Evolutionary conservation across 2,888 invertebrate species (phyloP).

Genomic region (Rutpela maculata): DNA sequence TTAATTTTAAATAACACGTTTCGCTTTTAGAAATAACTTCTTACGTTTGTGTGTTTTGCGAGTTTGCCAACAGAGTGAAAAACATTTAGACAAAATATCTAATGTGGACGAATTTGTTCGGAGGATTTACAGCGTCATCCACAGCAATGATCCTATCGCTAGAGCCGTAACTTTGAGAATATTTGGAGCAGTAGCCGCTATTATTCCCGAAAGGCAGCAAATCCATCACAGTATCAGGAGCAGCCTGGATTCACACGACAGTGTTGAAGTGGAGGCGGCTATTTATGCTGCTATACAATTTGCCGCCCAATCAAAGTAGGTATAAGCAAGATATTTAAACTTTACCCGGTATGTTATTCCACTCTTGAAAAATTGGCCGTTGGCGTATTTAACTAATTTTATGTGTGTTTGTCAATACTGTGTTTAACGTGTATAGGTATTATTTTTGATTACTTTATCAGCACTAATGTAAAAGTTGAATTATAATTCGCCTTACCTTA

Average conservation of each 20-base stretch:
- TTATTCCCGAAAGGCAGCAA: conserved; percentile 94
- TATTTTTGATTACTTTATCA: too few species aligned
- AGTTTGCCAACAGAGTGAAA: conserved; percentile 96
- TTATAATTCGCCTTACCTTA: too few species aligned
- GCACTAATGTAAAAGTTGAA: too few species aligned
- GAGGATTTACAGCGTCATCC: conserved; percentile 93
- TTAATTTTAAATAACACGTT: background rate
- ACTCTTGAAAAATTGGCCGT: too few species aligned
- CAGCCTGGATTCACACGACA: conserved; percentile 94
- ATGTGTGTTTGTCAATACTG: too few species aligned
- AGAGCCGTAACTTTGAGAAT: conserved; percentile 92
- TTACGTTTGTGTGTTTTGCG: conserved; percentile 93
- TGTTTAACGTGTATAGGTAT: too few species aligned
- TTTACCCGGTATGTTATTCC: too few species aligned
- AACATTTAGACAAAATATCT: conserved; percentile 95
- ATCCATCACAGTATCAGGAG: conserved; percentile 96
- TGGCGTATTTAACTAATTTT: too few species aligned
- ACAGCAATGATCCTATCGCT: conserved; percentile 98
- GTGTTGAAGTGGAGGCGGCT: conserved; percentile 96
- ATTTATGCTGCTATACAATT: conserved; percentile 96
- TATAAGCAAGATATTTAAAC: background rate
- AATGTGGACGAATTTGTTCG: conserved; percentile 96
- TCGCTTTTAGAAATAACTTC: conserved; percentile 85
- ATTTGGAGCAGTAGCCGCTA: conserved; percentile 93
- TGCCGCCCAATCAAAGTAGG: conserved; percentile 93